These are phyloP conservation scores for Notodonta ziczac DNA, from an alignment of 2,888 invertebrate genomes.

Conservation along the genomic window DNA sequence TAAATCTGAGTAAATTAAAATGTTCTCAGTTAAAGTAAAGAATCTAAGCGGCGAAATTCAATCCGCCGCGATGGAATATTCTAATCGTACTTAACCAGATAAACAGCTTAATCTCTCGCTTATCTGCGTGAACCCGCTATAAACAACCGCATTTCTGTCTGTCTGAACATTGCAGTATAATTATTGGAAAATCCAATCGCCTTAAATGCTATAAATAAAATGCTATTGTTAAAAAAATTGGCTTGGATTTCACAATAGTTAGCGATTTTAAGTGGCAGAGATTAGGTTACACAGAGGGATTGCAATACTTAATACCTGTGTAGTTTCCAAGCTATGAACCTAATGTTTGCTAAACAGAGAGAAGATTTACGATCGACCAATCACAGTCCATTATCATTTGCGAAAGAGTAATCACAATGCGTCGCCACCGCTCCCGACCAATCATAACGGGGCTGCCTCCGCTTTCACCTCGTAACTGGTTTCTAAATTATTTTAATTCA, in stretches of 20 bases:
- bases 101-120: constrained; percentile 37
- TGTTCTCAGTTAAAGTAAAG: neutral
- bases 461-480: too few species aligned
- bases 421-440: too few species aligned
- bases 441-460: too few species aligned
- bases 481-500: too few species aligned
- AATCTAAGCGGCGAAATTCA: constrained; percentile 23
- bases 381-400: too few species aligned
- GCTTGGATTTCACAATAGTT: constrained; percentile 14
- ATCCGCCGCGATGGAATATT: constrained; percentile 31
- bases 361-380: too few species aligned
- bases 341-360: too few species aligned
- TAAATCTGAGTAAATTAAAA: neutral
- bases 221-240: constrained; percentile 39
- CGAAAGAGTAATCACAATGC: too few species aligned
- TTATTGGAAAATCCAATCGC: constrained; percentile 47
- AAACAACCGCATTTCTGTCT: constrained; percentile 45
- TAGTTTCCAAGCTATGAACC: too few species aligned
- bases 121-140: constrained; percentile 42
- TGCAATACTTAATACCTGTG: too few species aligned
- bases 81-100: constrained; percentile 37
- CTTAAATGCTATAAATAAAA: constrained; percentile 56
- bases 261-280: too few species aligned
- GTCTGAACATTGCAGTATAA: constrained; percentile 45
- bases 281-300: too few species aligned